A percentile compares a stretch with the other conserved stretches of the same genome.
phyloP scores from a whole-genome alignment of 2,888 invertebrate genomes.

The Torymus texanus region DNA sequence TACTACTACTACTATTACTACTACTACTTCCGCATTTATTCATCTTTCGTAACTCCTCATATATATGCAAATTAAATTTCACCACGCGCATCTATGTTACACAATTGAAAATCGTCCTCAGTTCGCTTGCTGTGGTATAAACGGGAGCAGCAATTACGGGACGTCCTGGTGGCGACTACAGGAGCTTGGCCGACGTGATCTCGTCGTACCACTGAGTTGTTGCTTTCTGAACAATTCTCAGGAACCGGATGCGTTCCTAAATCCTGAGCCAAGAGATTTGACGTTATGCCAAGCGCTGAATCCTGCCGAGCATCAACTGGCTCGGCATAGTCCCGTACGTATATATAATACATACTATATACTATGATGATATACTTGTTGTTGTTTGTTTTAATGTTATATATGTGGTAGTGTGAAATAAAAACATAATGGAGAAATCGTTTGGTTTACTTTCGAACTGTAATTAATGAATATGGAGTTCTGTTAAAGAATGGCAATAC shows the following conservation, averaged over 20 bases:
- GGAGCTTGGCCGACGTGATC: constrained; percentile 82
- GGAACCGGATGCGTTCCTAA: constrained; percentile 81
- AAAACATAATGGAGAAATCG: too few relatives aligned
- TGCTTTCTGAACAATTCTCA: constrained; percentile 80
- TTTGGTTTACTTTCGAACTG: too few relatives aligned
- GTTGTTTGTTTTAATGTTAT: too few relatives aligned
- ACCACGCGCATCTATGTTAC: too few relatives aligned
- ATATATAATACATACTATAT: constrained; percentile 1
- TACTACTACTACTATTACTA: too few relatives aligned
- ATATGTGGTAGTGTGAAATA: too few relatives aligned
- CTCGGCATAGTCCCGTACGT: constrained; percentile 79
- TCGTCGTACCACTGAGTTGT: constrained; percentile 83
- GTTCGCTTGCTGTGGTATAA: constrained; percentile 89
- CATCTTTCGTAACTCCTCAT: too few relatives aligned
- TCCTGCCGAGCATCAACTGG: constrained; percentile 77
- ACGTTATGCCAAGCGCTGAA: constrained; percentile 83
- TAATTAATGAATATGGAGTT: too few relatives aligned
- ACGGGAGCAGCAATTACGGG: constrained; percentile 86
- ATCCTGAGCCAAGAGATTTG: constrained; percentile 85
- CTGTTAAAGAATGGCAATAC: too few relatives aligned
- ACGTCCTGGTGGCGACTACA: constrained; percentile 88
- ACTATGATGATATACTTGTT: too few relatives aligned
- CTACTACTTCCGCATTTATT: too few relatives aligned
- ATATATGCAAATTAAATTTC: too few relatives aligned
- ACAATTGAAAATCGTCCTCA: constrained; percentile 65